phyloP scores from a whole-genome alignment of 30 jellyfish, hydroid and myxozoan species.

The Thelohanellus kitauei region DNA sequence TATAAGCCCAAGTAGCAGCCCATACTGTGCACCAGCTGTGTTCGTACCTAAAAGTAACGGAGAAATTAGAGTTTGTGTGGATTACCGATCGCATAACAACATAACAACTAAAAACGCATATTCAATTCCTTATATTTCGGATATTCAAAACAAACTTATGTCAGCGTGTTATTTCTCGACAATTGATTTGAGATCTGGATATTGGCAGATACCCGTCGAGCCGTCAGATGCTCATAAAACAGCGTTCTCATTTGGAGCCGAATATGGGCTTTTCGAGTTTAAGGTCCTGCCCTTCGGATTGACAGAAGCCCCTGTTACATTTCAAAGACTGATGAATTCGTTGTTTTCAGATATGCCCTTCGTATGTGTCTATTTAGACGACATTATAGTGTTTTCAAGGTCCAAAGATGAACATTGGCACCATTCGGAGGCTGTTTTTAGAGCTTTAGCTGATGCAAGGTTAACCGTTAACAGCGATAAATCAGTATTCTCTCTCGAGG shows the following conservation, averaged over 20 bases:
- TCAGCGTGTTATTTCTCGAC: conserved; percentile 10
- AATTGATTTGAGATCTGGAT: conserved; percentile 10
- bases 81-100: conserved; percentile 10
- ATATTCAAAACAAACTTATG: conserved; percentile 8
- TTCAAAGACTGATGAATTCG: conserved; percentile 17
- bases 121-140: conserved; percentile 15
- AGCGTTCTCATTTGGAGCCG: conserved; percentile 15
- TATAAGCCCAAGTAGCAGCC: conserved; percentile 14
- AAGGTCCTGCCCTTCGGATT: conserved; percentile 19
- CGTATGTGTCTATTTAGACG: conserved; percentile 21
- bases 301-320: conserved; percentile 21
- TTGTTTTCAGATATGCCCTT: conserved; percentile 8
- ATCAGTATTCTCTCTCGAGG: conserved; percentile 2
- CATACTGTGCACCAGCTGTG: conserved; percentile 20
- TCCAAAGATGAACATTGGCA: conserved; percentile 8
- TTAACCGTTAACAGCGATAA: conserved; percentile 6
- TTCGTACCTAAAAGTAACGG: conserved; percentile 12
- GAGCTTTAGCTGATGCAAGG: conserved; percentile 4
- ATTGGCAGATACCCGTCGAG: conserved; percentile 12
- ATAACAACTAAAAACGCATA: conserved; percentile 14
- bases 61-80: conserved; percentile 14
- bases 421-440: conserved; percentile 3
- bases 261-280: conserved; percentile 8
- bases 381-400: conserved; percentile 10
- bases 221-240: conserved; percentile 3